A percentile compares a stretch with the other conserved stretches of the same genome.
Conservation (phyloP, 2,888 invertebrate species). For the Argyresthia albistria region DNA sequence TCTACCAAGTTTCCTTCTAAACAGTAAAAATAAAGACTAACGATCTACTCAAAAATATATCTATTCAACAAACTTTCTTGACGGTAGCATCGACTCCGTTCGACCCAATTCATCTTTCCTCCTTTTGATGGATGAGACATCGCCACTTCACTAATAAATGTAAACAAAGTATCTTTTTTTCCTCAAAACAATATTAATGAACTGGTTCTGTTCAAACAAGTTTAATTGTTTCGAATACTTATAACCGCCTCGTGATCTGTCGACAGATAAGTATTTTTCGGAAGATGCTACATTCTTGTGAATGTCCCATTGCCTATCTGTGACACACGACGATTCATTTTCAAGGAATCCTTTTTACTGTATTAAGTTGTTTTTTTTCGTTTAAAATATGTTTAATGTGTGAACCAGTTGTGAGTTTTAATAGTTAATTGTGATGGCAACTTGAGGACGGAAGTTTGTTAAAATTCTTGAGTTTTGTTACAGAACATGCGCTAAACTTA, state of each 20-base stretch:
- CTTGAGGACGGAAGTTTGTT: constrained; percentile 48
- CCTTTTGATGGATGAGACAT: constrained; percentile 55
- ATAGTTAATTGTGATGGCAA: not conserved
- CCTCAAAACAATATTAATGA: constrained; percentile 49
- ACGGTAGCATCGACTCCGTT: constrained; percentile 16
- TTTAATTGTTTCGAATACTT: constrained; percentile 55
- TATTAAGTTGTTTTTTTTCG: not conserved
- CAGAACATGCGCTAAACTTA: constrained; percentile 6
- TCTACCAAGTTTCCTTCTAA: not conserved
- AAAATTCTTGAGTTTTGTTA: constrained; percentile 33
- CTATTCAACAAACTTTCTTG: not conserved
- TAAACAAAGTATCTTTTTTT: constrained; percentile 64
- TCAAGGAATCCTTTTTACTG: constrained; percentile 22
- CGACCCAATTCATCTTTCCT: constrained; percentile 49
- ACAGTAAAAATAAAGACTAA: not conserved
- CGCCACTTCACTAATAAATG: constrained; percentile 64
- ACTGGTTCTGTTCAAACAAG: constrained; percentile 36
- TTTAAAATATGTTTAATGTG: not conserved
- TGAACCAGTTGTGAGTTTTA: not conserved
- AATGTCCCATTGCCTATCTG: constrained; percentile 17
- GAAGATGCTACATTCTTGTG: constrained; percentile 28
- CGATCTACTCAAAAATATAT: not conserved
- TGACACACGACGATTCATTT: constrained; percentile 11
- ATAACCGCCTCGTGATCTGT: constrained; percentile 34
- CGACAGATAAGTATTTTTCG: constrained; percentile 31